phyloP scores from a whole-genome alignment of 2,797 vertebrate species.

The Myripristis murdjan region DNA sequence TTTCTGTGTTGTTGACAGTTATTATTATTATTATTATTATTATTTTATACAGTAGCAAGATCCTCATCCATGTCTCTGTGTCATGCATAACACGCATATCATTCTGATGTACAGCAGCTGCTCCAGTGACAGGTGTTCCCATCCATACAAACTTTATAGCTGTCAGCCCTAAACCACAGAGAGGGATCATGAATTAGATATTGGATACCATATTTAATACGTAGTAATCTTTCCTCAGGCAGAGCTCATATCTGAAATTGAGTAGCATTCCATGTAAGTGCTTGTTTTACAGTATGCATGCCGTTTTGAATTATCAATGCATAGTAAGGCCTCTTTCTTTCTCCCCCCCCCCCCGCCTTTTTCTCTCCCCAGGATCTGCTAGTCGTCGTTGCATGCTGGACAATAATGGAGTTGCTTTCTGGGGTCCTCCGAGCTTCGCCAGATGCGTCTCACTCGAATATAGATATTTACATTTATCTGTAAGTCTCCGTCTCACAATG shows the following conservation, averaged over 20 bases:
- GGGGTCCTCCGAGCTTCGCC: slow-evolving; percentile 98
- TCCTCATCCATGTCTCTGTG: too few species aligned
- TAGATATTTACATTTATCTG: slow-evolving; percentile 97
- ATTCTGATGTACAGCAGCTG: not conserved
- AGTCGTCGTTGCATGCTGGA: slow-evolving; percentile 99
- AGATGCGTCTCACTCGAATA: slow-evolving; percentile 98
- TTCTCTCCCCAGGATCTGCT: slow-evolving; percentile 90
- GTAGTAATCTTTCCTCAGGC: not conserved
- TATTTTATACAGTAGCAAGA: too few species aligned
- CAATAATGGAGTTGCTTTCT: slow-evolving; percentile 96
- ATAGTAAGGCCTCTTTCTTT: not conserved
- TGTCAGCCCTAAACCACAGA: too few species aligned
- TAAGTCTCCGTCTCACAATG: slow-evolving; percentile 83
- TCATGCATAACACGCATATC: too few species aligned
- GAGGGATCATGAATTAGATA: too few species aligned
- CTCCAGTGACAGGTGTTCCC: not conserved
- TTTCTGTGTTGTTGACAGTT: too few species aligned
- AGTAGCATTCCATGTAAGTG: too few species aligned
- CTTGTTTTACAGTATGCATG: not conserved
- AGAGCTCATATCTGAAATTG: not conserved
- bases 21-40: too few species aligned
- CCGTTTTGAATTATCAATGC: not conserved
- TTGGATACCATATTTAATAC: too few species aligned
- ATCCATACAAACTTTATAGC: too few species aligned
- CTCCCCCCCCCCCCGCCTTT: not conserved